Base-by-base conservation (phyloP, 92 coral and sea anemone genomes). In the Epizoanthus stellaris region DNA sequence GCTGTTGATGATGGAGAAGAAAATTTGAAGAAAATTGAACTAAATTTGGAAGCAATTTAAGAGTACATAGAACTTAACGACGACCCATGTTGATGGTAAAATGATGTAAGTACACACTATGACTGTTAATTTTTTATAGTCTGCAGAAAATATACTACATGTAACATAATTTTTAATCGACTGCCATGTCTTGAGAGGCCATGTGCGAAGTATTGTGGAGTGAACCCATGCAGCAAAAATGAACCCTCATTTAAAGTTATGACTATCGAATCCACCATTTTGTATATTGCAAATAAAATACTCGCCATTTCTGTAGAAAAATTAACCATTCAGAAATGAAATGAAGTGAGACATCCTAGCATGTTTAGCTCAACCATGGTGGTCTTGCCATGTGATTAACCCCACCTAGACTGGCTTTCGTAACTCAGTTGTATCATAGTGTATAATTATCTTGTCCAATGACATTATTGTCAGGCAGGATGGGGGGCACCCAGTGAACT, bases 161-260 rank as follows among this genome's bases (percentile, higher is more conserved):
- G 67, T 3, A 62, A 20, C 67, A 0, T 16, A 62, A 62, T 61
- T 17, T 61, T 61, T 61, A 23, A 61, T 61, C 6, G 2, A 61
- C 30, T 10, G 67, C 67, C 67, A 62, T 62, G 67, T 62, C 67
- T 62, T 62, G 67, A 62, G 67, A 62, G 67, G 67, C 67, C 67
- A 62, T 62, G 67, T 62, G 21, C 67, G 36, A 62, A 62, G 67
- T 19, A 16, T 62, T 25, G 67, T 20, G 25, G 67, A 19, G 67
- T 62, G 67, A 62, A 62, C 67, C 36, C 67, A 4, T 62, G 67
- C 67, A 61, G 67, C 67, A 62, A 62, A 62, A 62, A 62, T 16
- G 1, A 25, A 62, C 16, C 38, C 67, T 62, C 17, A 8, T 20
- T 62, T 20, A 62, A 20, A 20, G 36, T 62, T 62, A 62, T 16